Evolutionary conservation across 1,140 invertebrate species (phyloP), one percentile per base, ranked within the genome.

Genomic region (Nixonia krombeini): DNA sequence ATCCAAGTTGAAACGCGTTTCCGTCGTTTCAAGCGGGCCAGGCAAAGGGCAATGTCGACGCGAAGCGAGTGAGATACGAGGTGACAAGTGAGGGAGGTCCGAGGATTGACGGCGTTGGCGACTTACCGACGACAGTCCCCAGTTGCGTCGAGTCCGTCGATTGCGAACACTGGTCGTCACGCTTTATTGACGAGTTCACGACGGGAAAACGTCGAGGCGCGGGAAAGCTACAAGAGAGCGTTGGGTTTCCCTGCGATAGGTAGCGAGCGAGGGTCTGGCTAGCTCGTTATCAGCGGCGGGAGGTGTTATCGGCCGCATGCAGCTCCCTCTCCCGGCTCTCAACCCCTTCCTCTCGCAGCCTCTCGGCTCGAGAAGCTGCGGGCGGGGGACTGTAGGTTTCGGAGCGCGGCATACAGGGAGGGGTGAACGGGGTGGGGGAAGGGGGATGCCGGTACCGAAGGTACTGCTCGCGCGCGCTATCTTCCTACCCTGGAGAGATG

Each of bases 251-350:
- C 57, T n/a, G 64, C 35, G 67, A 59, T 61, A 44, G 55, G 52
- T 66, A 57, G 58, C 56, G 31, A 37, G 28, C 57, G 69, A 72
- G 73, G 78, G 79, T 76, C 80, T 82, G 82, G 79, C 73, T 75
- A 70, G 80, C 73, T 73, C 66, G 77, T 82, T 85, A 85, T 85
- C 83, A 82, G 78, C 61, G 31, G 57, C 69, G 64, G 73, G 64
- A 76, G 72, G 78, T 75, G 78, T 84, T 85, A 85, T 85, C 83
- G 79, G 80, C 78, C 73, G 70, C 61, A 75, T 77, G 76, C 79
- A 76, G 73, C 66, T 47, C 57, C 62, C 67, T 58, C 40, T 49
- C 58, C 64, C 68, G 38, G 53, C 73, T 50, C 67, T 74, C 74
- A 78, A 74, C 76, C 68, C 73, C 72, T 72, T 70, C 70, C 71